Percentiles rank a stretch among this genome's conserved stretches.
These are phyloP conservation scores for Aplochiton taeniatus DNA, from an alignment of 2,797 vertebrate species.

Conservation along the genomic window DNA sequence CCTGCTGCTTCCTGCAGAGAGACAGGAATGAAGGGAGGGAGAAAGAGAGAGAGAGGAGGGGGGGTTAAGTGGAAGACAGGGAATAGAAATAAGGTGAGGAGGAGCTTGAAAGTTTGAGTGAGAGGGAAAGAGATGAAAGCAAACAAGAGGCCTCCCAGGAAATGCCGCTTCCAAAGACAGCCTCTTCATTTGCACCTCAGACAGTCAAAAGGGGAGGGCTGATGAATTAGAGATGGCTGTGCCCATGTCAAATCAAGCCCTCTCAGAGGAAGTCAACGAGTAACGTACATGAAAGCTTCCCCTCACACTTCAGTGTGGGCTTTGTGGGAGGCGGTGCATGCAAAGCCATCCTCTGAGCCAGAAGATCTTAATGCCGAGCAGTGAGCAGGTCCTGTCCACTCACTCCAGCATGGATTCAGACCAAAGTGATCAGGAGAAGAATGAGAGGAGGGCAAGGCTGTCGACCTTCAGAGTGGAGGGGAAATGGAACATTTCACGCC, in stretches of 20 bases:
- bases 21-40: constrained; percentile 35
- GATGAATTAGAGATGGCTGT: constrained; percentile 34
- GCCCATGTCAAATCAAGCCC: no score
- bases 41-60: constrained; percentile 34
- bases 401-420: no score
- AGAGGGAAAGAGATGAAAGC: constrained; percentile 47
- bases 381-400: no score
- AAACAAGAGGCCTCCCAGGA: constrained; percentile 30
- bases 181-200: constrained; percentile 39
- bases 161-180: constrained; percentile 21
- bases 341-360: no score
- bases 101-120: no score
- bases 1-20: constrained; percentile 29
- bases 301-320: no score
- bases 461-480: constrained; percentile 35
- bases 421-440: constrained; percentile 22
- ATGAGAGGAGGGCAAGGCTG: constrained; percentile 30
- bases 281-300: no score
- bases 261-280: no score
- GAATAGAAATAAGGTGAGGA: constrained; percentile 30
- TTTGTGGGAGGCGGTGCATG: no score
- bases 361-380: no score
- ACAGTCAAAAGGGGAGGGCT: constrained; percentile 16
- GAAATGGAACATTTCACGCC: background rate
- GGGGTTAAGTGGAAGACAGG: constrained; percentile 28